Base-by-base conservation (phyloP, 2,113 vertebrate genomes). In the Mesocricetus auratus region DNA sequence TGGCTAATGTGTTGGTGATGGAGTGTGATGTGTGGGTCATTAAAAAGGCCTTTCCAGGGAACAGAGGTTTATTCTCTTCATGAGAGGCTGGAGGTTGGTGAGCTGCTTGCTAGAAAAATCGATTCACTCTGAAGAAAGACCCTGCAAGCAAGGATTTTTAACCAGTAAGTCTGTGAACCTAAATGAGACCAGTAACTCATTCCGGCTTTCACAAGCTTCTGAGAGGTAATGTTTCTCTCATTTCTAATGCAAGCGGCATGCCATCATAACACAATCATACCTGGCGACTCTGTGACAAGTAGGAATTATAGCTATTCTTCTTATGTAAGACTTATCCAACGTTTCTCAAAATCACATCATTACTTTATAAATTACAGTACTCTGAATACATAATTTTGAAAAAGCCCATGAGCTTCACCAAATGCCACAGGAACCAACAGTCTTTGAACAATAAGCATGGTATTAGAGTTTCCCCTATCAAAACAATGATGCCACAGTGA, bases 11-110 rank as follows among this genome's bases (percentile, higher is more conserved):
- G 39, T 77, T 71, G 89, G 50, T 75, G 29, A 53, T 29, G 29
- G 26, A 87, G 87, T 88, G 58, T 78, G 66, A 71, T 73, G 60
- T n/a, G 56, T 19, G 90, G 45, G 86, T 68, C 79, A 60, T 71
- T 47, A 81, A 90, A 79, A 87, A 96, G 79, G 62, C 42, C 93
- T 73, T 62, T n/a, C 60, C 56, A 69, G 26, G 60, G 90, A 82
- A 86, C 39, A 89, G 50, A 36, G 15, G 77, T 93, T 60, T 58
- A 42, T 56, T 88, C 42, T 71, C 75, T 58, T 19, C 13, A 9
- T 39, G 2, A 89, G 93, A 94, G 66, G 33, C 66, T 83, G 45
- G 69, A 93, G 50, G 74, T 21, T 74, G 68, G 24, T 91, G 17
- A 89, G 45, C 33, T 91, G 39, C 50, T 45, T 79, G 74, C 86